phyloP scores from a whole-genome alignment of 2,113 vertebrate species.

The Dasyprocta punctata region DNA sequence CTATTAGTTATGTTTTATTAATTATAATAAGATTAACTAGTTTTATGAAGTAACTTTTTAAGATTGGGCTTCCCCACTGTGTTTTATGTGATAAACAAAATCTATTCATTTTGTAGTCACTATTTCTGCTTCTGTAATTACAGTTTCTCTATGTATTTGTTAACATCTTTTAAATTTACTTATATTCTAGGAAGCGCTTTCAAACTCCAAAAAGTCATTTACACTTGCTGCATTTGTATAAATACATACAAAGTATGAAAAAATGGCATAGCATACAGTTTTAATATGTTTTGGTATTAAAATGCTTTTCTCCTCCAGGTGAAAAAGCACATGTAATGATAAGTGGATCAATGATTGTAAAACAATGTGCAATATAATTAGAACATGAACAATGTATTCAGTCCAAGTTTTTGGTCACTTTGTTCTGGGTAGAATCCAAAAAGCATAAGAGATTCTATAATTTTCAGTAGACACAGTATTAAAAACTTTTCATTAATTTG shows the following conservation, averaged over 20 bases:
- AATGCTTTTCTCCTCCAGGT: not conserved
- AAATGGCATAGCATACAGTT: not conserved
- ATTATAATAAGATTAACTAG: constrained; percentile 62
- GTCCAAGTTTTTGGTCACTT: not conserved
- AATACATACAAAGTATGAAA: not conserved
- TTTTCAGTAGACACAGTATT: not conserved
- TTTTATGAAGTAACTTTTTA: constrained; percentile 59
- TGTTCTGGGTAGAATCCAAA: not conserved
- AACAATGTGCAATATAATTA: not conserved
- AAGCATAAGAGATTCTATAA: not conserved
- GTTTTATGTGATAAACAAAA: constrained; percentile 57
- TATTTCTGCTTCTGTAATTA: constrained; percentile 70
- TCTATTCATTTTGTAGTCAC: constrained; percentile 44
- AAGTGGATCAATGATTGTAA: not conserved
- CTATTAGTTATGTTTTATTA: constrained; percentile 76
- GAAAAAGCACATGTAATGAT: not conserved
- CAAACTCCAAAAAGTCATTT: not conserved
- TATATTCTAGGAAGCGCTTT: constrained; percentile 7
- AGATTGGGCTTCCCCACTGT: not conserved
- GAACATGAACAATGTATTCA: not conserved
- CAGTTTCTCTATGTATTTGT: constrained; percentile 33
- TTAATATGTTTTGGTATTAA: constrained; percentile 44
- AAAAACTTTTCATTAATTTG: not conserved
- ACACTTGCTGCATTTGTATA: not conserved
- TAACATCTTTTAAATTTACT: constrained; percentile 31